phyloP scores from a whole-genome alignment of 2,797 vertebrate genomes.

The Pteronotus mesoamericanus region DNA sequence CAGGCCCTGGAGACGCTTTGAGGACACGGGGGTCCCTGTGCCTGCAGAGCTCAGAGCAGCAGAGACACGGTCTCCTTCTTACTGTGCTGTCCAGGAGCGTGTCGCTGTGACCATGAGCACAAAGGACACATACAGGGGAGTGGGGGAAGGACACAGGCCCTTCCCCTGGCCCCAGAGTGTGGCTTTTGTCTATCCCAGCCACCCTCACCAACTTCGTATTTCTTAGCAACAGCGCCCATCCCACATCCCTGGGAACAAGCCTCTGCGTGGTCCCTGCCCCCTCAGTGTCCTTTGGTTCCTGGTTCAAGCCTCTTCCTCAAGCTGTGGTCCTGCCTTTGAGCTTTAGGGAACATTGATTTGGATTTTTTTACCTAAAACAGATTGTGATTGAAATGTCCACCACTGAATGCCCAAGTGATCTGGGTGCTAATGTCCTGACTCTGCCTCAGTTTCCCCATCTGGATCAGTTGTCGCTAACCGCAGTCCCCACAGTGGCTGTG shows the following conservation, averaged over 20 bases:
- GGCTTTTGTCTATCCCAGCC: background rate
- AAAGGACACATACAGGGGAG: background rate
- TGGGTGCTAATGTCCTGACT: background rate
- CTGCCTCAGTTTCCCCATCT: background rate
- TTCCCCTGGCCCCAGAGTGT: no score
- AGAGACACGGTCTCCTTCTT: fast-evolving
- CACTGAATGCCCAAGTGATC: fast-evolving
- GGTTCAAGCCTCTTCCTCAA: no score
- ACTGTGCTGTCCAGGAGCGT: background rate
- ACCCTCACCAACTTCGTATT: no score
- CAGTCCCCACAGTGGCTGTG: no score
- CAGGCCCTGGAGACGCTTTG: fast-evolving
- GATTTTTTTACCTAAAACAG: no score
- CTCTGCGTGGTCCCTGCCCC: background rate
- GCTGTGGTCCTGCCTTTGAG: no score
- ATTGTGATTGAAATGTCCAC: background rate
- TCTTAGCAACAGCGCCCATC: background rate
- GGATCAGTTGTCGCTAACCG: no score
- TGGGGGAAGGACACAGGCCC: background rate
- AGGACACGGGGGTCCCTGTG: fast-evolving
- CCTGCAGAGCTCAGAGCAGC: background rate
- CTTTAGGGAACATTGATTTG: no score
- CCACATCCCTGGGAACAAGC: background rate
- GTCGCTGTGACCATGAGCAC: background rate
- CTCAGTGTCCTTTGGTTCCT: background rate